Conservation (phyloP, 2,797 vertebrate genomes). For the Enteromius thamalakanensis region DNA sequence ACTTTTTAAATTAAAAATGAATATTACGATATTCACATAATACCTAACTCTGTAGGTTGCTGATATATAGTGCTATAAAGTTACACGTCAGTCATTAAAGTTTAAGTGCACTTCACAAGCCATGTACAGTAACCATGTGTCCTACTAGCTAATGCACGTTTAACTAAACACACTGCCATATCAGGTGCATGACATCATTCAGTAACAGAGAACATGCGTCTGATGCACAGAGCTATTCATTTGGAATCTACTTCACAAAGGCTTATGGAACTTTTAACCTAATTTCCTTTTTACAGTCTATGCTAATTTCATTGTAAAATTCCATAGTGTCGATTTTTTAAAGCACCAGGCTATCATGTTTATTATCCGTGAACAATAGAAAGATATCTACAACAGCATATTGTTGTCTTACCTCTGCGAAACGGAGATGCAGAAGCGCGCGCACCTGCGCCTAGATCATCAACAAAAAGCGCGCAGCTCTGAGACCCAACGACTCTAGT, state of each 20-base stretch:
- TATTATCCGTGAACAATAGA: not conserved
- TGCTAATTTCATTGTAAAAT: no score
- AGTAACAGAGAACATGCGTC: not conserved
- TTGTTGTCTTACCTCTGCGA: slow-evolving; percentile 25
- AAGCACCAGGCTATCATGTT: not conserved
- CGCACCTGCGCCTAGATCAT: not conserved
- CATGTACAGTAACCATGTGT: not conserved
- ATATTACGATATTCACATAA: not conserved
- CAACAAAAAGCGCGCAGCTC: not conserved
- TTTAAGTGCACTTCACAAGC: not conserved
- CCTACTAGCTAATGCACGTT: not conserved
- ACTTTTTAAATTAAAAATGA: not conserved
- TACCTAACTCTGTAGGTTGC: not conserved
- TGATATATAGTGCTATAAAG: not conserved
- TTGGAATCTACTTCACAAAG: not conserved
- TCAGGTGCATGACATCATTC: slow-evolving; percentile 3
- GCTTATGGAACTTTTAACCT: not conserved
- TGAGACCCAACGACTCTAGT: not conserved
- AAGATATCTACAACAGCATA: not conserved
- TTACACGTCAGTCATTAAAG: not conserved
- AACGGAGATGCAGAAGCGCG: slow-evolving; percentile 6
- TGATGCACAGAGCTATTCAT: not conserved
- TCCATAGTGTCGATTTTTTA: no score
- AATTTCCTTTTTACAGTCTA: no score
- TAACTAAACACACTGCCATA: not conserved